Evolutionary conservation across 2,113 vertebrate species (phyloP), one percentile per base, ranked within the genome.

Genomic region (Grantiella picta): DNA sequence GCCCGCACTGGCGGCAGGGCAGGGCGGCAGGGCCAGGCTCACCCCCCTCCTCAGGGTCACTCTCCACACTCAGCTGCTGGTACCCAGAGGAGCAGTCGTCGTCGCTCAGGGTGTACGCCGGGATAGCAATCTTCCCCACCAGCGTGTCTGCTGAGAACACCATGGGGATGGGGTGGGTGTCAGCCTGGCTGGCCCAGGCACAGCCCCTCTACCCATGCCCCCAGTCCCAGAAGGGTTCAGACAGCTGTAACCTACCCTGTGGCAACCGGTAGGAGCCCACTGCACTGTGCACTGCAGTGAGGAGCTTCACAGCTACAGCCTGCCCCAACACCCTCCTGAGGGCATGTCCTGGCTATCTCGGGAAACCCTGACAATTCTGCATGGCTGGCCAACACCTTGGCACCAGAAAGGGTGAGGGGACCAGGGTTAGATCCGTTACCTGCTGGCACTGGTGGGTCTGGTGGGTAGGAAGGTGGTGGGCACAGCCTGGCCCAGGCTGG

Each of bases 1-100:
- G 98, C 94, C 98, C 98, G 24, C 99, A 99, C 96, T 98, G 98
- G 89, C 98, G 97, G 97, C 99, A 99, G 88, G 99, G 98, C 91
- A 98, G 97, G 56, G 96, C 94, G 47, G 98, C 97, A 56, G 98
- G 90, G 98, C 98, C 90, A 7, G 97, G 73, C 96, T 96, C 98
- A 49, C 97, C 97, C 6, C 97, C 98, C 89, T 99, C 98, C 83
- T 99, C 99, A 0, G 98, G 97, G 96, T 99, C 98, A 8, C 98
- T 99, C 94, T 99, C 99, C 91, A 98, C 99, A 72, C 98, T 98
- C 94, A 98, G 98, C 72, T 98, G 98, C 90, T 97, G 98, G 98
- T 98, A 99, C 68, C 98, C 97, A 15, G 98, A 98, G 96, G 98
- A 99, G 86, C 96, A 96, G 95, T 99, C 98, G 52, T 99, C 99